Evolutionary conservation across 23 tunicate species (phyloP), one percentile per base, ranked within the genome.

Genomic region (Halocynthia aurantium): DNA sequence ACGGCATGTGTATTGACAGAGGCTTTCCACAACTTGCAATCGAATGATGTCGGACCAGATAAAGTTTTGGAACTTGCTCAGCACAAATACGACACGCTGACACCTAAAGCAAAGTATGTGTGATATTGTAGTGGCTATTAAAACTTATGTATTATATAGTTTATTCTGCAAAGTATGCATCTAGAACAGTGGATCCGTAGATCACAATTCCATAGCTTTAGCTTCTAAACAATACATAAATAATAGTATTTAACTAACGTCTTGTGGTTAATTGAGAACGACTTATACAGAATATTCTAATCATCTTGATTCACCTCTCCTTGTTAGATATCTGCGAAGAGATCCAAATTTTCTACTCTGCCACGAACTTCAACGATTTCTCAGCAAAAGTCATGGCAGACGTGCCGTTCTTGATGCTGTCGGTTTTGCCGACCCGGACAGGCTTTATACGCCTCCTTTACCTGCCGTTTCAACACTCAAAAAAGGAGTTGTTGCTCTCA

Each of bases 341-440:
- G 84, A 89, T 62, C 62, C 85, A 15, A 89, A 76, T 50, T 89
- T 78, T 64, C 54, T 80, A 19, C 88, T 89, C 50, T 83, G 96
- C 52, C 81, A 80, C 31, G 85, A 84, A 20, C 76, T 89, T 50
- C 96, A 84, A 49, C 76, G 71, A 6, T 63, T 76, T 58, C 55
- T 89, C 11, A 80, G 64, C 50, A 68, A 74, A 7, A 62, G 69
- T 6, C 85, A 80, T 6, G 62, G 81, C 22, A 74, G 62, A 17
- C 70, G 73, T 21, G 60, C 53, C 53, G 18, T 54, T 50, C 53
- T 84, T 55, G 75, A 71, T 50, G 75, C 82, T 17, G 80, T 87
- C 10, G 65, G 87, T 7, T 21, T 31, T 6, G 80, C 81, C 55
- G 71, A 70, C 6, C 53, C 52, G 8, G 68, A 52, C 22, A 40